Evolutionary conservation across 2,888 invertebrate genomes (phyloP).

Genomic region (Podotricha telesiphe): DNA sequence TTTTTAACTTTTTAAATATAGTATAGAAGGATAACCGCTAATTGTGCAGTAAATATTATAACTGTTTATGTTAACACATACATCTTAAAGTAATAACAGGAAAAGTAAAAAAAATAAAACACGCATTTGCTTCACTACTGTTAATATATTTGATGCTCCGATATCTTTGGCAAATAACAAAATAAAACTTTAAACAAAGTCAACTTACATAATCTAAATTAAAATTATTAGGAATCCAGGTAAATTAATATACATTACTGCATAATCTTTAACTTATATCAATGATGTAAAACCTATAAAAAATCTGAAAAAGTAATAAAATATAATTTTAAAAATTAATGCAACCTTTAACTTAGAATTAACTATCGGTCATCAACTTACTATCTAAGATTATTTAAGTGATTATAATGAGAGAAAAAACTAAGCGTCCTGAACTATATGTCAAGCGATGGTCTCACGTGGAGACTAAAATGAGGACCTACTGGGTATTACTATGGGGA

Average conservation of each 20-base stretch:
- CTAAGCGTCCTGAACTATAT: background rate
- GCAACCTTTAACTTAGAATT: background rate
- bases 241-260: background rate
- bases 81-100: background rate
- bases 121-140: background rate
- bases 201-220: slow-evolving; percentile 6
- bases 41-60: too few relatives aligned
- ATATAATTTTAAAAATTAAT: background rate
- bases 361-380: slow-evolving; percentile 4
- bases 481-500: background rate
- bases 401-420: background rate
- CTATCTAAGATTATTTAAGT: background rate
- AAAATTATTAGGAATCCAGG: slow-evolving; percentile 25
- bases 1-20: too few relatives aligned
- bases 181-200: background rate
- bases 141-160: slow-evolving; percentile 22
- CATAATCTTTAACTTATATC: background rate
- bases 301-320: background rate
- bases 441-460: background rate
- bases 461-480: background rate
- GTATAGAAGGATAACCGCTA: too few relatives aligned
- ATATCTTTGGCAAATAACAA: slow-evolving; percentile 28
- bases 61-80: too few relatives aligned
- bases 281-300: background rate
- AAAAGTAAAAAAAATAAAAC: background rate